Conservation (phyloP, 2,797 vertebrate genomes). For the Acanthiza pusilla region DNA sequence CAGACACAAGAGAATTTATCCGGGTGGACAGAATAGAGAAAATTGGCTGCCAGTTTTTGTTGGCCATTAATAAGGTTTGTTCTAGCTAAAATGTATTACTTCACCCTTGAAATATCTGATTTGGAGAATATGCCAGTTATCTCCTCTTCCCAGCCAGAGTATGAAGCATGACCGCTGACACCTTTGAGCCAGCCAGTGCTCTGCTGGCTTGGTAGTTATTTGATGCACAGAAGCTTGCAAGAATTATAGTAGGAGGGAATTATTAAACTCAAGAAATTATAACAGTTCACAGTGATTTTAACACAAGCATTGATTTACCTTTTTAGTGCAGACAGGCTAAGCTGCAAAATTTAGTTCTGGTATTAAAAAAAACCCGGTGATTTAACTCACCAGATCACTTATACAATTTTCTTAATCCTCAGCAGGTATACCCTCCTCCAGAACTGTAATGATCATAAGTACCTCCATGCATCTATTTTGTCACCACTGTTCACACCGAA, state of each 20-base stretch:
- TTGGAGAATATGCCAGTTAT: neutral
- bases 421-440: neutral
- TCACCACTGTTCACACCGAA: neutral
- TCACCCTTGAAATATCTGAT: neutral
- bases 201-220: neutral
- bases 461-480: neutral
- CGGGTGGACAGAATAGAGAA: neutral
- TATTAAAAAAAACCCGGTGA: fast-evolving
- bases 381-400: neutral
- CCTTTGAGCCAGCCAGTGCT: neutral
- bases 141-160: neutral
- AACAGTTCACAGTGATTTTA: neutral
- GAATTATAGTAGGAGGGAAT: neutral
- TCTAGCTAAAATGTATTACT: neutral
- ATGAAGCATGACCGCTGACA: neutral
- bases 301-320: neutral
- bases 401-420: neutral
- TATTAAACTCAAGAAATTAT: neutral
- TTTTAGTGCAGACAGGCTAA: neutral
- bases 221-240: neutral
- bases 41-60: neutral
- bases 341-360: neutral
- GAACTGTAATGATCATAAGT: neutral
- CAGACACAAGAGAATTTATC: neutral
- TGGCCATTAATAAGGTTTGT: neutral